A percentile compares a stretch with the other conserved stretches of the same genome.
Evolutionary conservation across 2,888 invertebrate species (phyloP).

Genomic region (Ormyrus thymus): DNA sequence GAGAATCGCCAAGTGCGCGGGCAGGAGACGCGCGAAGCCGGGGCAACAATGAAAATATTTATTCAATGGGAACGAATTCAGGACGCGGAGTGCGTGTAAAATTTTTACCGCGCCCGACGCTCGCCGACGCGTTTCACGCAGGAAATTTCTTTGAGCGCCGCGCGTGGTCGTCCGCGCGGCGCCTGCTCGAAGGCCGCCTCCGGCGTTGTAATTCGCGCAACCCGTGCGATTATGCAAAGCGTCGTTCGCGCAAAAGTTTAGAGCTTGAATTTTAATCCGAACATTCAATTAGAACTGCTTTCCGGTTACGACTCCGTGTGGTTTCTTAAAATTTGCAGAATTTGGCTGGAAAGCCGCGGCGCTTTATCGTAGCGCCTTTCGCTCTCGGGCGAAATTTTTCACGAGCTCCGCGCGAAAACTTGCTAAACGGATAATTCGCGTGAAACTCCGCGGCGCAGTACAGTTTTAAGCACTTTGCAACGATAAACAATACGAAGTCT

Average conservation of each 20-base stretch:
- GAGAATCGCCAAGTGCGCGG: background rate
- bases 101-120: slow-evolving; percentile 26
- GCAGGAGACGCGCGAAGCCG: background rate
- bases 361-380: no score
- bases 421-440: no score
- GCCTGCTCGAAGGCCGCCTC: background rate
- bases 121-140: slow-evolving; percentile 28
- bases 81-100: slow-evolving; percentile 33
- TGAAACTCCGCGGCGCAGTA: no score
- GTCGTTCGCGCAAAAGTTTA: slow-evolving; percentile 20
- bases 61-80: slow-evolving; percentile 36
- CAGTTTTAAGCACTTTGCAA: no score
- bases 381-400: no score
- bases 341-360: no score
- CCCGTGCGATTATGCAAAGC: slow-evolving; percentile 15
- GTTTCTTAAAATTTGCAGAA: no score
- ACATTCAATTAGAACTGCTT: no score
- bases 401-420: no score
- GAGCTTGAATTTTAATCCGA: slow-evolving; percentile 8
- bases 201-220: slow-evolving; percentile 35
- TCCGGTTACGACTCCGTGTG: no score
- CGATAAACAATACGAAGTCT: no score
- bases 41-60: slow-evolving; percentile 18
- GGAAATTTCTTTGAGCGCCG: slow-evolving; percentile 24
- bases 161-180: background rate